Base-by-base conservation (phyloP, 2,113 vertebrate species). In the Gopherus evgoodei region DNA sequence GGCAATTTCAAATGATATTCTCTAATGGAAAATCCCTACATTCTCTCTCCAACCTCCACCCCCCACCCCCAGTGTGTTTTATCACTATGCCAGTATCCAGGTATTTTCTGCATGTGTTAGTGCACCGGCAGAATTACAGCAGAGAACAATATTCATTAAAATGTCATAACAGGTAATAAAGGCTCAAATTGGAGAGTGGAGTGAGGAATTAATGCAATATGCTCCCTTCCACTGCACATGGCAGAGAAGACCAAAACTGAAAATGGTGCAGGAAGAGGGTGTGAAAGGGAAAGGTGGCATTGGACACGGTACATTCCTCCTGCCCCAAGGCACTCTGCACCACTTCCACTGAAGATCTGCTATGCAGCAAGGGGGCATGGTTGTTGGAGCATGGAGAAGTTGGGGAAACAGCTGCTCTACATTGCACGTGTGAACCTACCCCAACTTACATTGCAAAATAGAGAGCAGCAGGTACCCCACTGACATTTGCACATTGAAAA, bases 141-240 rank as follows among this genome's bases (percentile, higher is more conserved):
- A 87, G 87, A 93, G 93, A 95, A 87, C 47, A 95, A 90, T 81
- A 89, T 14, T 90, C 80, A 97, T 97, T 97, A 96, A 95, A 82
- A 90, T 95, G 95, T 97, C 82, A 95, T 94, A 86, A 75, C 62
- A 49, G 62, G 91, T 94, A 97, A 93, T 87, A 96, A 97, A 90
- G 88, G 52, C 53, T 95, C 59, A 88, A 95, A 96, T 96, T 94
- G 95, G 84, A 94, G 86, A 91, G 88, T 92, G 90, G 57, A 90
- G 75, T 11, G 54, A 81, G 72, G 80, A 96, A 93, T 95, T 94
- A 91, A 72, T 76, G 81, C 84, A 90, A 91, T 75, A 93, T 49
- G 69, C 49, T 94, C 91, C 49, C 56, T 94, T 89, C 76, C 1
- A 11, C 62, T 86, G 49, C 10, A 42, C 62, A 75, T 79, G 54